phyloP scores from a whole-genome alignment of 2,113 vertebrate species.

The Takifugu bimaculatus region DNA sequence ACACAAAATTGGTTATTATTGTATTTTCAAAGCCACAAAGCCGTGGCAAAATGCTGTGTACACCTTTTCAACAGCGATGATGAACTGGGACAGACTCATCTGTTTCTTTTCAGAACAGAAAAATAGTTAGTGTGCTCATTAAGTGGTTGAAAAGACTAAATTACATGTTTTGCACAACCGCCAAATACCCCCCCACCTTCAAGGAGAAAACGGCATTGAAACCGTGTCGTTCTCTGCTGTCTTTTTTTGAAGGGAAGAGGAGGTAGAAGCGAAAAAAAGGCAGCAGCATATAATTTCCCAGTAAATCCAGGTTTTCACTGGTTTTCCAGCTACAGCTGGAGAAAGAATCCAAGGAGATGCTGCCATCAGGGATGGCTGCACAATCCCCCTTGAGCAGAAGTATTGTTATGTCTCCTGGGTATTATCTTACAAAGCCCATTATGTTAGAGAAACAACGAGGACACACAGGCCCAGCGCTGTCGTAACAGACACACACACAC shows the following conservation, averaged over 20 bases:
- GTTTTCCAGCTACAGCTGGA: constrained; percentile 58
- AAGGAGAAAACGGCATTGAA: constrained; percentile 10
- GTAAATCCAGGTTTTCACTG: constrained; percentile 57
- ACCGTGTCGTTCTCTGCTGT: constrained; percentile 14
- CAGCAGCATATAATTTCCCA: constrained; percentile 59
- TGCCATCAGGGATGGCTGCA: constrained; percentile 64
- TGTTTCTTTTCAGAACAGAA: too few relatives aligned
- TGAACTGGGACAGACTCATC: too few relatives aligned
- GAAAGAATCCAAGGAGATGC: constrained; percentile 40
- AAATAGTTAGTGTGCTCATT: too few relatives aligned
- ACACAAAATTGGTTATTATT: too few relatives aligned
- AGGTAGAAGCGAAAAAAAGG: constrained; percentile 38
- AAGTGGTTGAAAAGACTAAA: not conserved
- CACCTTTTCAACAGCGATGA: too few relatives aligned
- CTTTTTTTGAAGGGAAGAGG: constrained; percentile 28
- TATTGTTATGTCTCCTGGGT: constrained; percentile 71
- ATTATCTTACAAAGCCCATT: constrained; percentile 78
- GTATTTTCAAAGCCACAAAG: too few relatives aligned
- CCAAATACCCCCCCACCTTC: not conserved
- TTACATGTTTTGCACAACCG: not conserved
- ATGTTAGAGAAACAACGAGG: constrained; percentile 65
- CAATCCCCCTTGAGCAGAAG: constrained; percentile 65
- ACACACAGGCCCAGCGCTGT: constrained; percentile 40
- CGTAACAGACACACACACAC: constrained; percentile 24
- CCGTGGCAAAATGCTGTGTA: too few relatives aligned